A percentile compares a stretch with the other conserved stretches of the same genome.
Evolutionary conservation across 2,888 invertebrate genomes (phyloP).

Genomic region (Cantharis lateralis): DNA sequence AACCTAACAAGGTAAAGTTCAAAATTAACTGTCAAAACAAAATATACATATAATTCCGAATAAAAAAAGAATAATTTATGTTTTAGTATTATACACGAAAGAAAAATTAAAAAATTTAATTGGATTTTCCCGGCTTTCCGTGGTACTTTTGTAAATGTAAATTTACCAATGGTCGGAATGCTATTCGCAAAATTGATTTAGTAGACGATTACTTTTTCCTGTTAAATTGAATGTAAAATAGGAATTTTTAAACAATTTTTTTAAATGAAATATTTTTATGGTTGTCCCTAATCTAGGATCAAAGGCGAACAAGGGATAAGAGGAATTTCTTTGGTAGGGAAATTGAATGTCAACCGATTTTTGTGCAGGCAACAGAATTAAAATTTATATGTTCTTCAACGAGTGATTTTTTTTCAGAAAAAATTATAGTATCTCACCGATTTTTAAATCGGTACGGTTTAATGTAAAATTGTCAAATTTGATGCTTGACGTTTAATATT

Average conservation of each 20-base stretch:
- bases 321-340: neutral
- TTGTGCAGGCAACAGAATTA: neutral
- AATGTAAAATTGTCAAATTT: neutral
- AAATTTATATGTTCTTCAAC: neutral
- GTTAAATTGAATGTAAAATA: neutral
- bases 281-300: neutral
- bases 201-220: neutral
- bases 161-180: neutral
- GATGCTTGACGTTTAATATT: neutral
- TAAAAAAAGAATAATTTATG: neutral
- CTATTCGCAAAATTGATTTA: neutral
- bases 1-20: neutral
- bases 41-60: neutral
- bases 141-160: neutral
- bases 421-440: neutral
- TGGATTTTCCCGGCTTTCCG: neutral
- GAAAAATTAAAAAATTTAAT: neutral
- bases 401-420: neutral
- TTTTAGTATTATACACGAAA: neutral
- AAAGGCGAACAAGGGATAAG: neutral
- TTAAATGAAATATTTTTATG: neutral
- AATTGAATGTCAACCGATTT: neutral
- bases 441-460: neutral
- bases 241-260: neutral
- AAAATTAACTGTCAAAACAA: constrained; percentile 1